Base-by-base conservation (phyloP, 2,888 invertebrate genomes). In the Eledone cirrhosa region DNA sequence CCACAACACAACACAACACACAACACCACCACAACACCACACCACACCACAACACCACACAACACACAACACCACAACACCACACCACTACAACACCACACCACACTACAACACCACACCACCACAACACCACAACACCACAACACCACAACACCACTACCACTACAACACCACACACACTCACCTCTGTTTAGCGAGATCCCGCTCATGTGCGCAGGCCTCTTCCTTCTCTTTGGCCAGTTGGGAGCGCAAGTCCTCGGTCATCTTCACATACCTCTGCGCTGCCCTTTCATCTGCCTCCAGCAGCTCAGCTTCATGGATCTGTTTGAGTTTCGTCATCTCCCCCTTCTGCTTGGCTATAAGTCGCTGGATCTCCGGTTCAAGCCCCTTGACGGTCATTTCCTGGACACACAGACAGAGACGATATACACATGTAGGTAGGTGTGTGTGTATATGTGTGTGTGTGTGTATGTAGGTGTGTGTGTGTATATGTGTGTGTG, bases 361-460 rank as follows among this genome's bases (percentile, higher is more conserved):
- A 79, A 91, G 85, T n/a, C 89, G 83, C 81, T 91, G 91, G 74
- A 91, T 90, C 81, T 91, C 91, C 69, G 91, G 90, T 81, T 91
- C 91, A 77, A 91, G 81, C 24, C 91, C 91, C 81, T 90, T 91
- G 74, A 91, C 91, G 33, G 91, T 91, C 90, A 91, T 90, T 81
- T 91, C 91, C 90, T 91, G 81, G 14, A 81, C 77, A 65, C 22
- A 22, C 27, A 77, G 29, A 7, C 29, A 67, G 29, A 53, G n/a
- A 5, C 19, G 67, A 29, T 29, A 65, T 24, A 65, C 29, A 24
- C 16, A n/a, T n/a, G n/a, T n/a, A n/a, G n/a, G n/a, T n/a, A n/a
- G n/a, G n/a, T n/a, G n/a, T n/a, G n/a, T n/a, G n/a, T n/a, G n/a
- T n/a, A n/a, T n/a, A n/a, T n/a, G n/a, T n/a, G n/a, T n/a, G n/a